Evolutionary conservation across 2,113 vertebrate species (phyloP).

Genomic region (Poeciliopsis turrubarensis): DNA sequence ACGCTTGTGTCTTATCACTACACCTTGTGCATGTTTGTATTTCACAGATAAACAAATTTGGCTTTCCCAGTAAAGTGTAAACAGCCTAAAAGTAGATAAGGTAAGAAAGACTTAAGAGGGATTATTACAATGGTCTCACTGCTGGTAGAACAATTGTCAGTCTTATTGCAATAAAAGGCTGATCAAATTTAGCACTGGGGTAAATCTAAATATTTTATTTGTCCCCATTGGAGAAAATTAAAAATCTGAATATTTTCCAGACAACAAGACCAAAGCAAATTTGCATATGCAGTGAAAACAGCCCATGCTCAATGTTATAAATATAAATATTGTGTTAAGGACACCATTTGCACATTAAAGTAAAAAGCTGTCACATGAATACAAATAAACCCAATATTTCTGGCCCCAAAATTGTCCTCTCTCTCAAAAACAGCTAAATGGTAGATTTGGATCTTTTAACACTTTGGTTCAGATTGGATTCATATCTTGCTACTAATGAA

Average conservation of each 20-base stretch:
- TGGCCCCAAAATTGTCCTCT: background rate
- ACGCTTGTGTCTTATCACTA: background rate
- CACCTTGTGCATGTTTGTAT: slow-evolving; percentile 2
- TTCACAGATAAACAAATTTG: slow-evolving; percentile 11
- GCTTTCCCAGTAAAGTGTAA: slow-evolving; percentile 12
- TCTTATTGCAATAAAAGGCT: slow-evolving; percentile 54
- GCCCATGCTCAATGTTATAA: background rate
- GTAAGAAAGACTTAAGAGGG: slow-evolving; percentile 13
- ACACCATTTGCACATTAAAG: slow-evolving; percentile 6
- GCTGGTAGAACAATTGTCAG: slow-evolving; percentile 46
- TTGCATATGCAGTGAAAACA: slow-evolving; percentile 19
- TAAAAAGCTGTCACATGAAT: slow-evolving; percentile 6
- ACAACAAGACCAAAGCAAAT: slow-evolving; percentile 48
- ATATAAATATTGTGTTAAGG: background rate
- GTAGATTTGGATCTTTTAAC: background rate
- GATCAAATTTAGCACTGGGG: slow-evolving; percentile 61
- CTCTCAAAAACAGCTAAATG: background rate
- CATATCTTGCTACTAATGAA: too few species aligned
- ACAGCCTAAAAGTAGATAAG: slow-evolving; percentile 40
- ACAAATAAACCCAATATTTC: slow-evolving; percentile 8
- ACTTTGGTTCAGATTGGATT: too few species aligned
- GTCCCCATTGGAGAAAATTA: slow-evolving; percentile 49
- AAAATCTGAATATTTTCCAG: slow-evolving; percentile 61
- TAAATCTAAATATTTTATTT: slow-evolving; percentile 43
- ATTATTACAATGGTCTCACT: slow-evolving; percentile 62